A percentile compares a stretch with the other conserved stretches of the same genome.
phyloP scores from a whole-genome alignment of 2,888 invertebrate genomes.

The Drosophila cracens region DNA sequence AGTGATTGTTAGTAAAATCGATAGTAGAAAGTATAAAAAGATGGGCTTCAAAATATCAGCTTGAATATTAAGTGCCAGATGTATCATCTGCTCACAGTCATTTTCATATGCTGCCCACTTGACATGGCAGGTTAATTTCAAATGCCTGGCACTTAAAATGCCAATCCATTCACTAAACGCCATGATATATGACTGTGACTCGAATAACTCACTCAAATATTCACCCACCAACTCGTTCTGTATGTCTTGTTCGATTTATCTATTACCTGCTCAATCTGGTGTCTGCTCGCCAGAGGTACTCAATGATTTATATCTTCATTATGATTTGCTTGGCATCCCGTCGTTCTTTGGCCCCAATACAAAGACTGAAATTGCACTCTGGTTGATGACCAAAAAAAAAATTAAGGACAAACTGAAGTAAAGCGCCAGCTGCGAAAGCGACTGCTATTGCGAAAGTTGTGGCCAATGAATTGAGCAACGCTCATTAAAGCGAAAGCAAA shows the following conservation, averaged over 20 bases:
- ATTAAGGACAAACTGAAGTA: slow-evolving; percentile 10
- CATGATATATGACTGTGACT: slow-evolving; percentile 59
- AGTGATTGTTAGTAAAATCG: neutral
- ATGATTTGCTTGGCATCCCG: slow-evolving; percentile 19
- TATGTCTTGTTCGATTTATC: neutral
- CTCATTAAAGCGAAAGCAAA: slow-evolving; percentile 6
- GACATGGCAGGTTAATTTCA: slow-evolving; percentile 26
- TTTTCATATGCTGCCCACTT: slow-evolving; percentile 3
- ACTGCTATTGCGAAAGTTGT: slow-evolving; percentile 26
- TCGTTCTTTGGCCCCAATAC: neutral
- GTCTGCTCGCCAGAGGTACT: slow-evolving; percentile 21
- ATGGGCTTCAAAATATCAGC: neutral
- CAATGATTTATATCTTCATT: slow-evolving; percentile 62
- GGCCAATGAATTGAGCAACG: slow-evolving; percentile 43
- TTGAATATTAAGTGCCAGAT: neutral
- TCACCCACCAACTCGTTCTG: slow-evolving; percentile 1
- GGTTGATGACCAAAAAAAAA: slow-evolving; percentile 11
- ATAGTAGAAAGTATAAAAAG: neutral
- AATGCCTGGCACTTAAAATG: slow-evolving; percentile 64
- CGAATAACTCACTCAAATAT: slow-evolving; percentile 62
- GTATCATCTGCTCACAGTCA: neutral
- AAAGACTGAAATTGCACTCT: slow-evolving; percentile 1
- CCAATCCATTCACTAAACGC: slow-evolving; percentile 43
- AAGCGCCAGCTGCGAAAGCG: neutral
- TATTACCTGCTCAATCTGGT: slow-evolving; percentile 2